These are phyloP conservation scores for Wiebesia pumilae DNA, from an alignment of 1,140 invertebrate species.

Conservation along the genomic window DNA sequence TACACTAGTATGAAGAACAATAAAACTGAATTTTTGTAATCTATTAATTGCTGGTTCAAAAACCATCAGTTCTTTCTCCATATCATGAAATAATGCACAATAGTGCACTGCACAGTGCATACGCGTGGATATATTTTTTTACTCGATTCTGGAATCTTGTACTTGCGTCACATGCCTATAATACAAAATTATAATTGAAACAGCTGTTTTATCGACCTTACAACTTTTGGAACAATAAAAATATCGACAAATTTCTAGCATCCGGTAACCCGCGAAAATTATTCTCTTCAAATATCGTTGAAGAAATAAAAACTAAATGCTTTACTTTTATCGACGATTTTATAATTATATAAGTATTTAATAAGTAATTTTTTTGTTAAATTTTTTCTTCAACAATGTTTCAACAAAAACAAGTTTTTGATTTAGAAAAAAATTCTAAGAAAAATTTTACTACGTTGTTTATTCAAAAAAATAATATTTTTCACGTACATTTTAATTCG, in stretches of 20 bases:
- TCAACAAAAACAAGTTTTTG: too few species aligned
- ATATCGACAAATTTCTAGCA: background rate
- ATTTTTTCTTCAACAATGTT: too few species aligned
- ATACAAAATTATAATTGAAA: background rate
- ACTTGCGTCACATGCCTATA: constrained; percentile 1
- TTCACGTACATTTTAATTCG: too few species aligned
- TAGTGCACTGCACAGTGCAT: background rate
- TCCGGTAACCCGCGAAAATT: background rate
- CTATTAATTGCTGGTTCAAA: background rate
- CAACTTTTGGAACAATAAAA: background rate
- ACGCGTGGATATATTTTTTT: background rate
- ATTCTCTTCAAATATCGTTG: background rate
- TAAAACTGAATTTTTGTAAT: background rate
- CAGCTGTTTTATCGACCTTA: constrained; percentile 1
- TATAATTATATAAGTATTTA: too few species aligned
- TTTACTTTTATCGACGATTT: too few species aligned
- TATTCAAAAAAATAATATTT: too few species aligned
- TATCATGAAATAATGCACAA: background rate
- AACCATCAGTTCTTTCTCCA: background rate
- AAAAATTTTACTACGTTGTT: too few species aligned
- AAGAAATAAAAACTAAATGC: too few species aligned
- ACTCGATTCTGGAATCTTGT: background rate
- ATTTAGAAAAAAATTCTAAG: too few species aligned
- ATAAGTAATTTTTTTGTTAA: too few species aligned
- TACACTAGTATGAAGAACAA: background rate